phyloP scores from a whole-genome alignment of 2,888 invertebrate genomes.

The Caradrina clavipalpis region DNA sequence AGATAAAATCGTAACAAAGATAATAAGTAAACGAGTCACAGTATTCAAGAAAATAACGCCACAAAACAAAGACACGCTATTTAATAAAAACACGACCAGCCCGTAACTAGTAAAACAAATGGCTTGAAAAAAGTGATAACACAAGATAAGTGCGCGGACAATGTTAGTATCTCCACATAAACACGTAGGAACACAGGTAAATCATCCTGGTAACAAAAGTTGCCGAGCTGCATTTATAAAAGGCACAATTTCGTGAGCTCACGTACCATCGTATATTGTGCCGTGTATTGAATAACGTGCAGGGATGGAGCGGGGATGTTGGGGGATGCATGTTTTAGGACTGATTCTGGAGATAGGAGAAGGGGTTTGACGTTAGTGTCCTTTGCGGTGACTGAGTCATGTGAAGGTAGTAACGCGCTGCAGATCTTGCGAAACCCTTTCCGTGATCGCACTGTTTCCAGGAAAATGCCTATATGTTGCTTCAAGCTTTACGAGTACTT shows the following conservation, averaged over 20 bases:
- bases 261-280: slow-evolving; percentile 59
- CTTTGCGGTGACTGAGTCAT: slow-evolving; percentile 10
- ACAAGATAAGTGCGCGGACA: slow-evolving; percentile 29
- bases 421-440: neutral
- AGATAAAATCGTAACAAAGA: neutral
- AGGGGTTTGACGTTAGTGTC: neutral
- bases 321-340: slow-evolving; percentile 6
- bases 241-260: slow-evolving; percentile 56
- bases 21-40: neutral
- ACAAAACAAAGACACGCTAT: neutral
- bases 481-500: too few relatives aligned
- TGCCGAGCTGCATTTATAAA: slow-evolving; percentile 57
- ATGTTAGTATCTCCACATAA: slow-evolving; percentile 37
- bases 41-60: neutral
- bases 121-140: slow-evolving; percentile 21
- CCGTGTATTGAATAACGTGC: slow-evolving; percentile 64
- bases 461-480: too few relatives aligned
- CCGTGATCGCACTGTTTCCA: neutral
- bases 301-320: slow-evolving; percentile 46
- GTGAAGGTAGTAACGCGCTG: neutral
- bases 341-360: slow-evolving; percentile 6
- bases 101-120: slow-evolving; percentile 9
- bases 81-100: slow-evolving; percentile 7
- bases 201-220: slow-evolving; percentile 49
- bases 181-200: slow-evolving; percentile 52